A percentile compares a stretch with the other conserved stretches of the same genome.
Conservation (phyloP, 2,888 invertebrate species). For the Thelaira solivaga region DNA sequence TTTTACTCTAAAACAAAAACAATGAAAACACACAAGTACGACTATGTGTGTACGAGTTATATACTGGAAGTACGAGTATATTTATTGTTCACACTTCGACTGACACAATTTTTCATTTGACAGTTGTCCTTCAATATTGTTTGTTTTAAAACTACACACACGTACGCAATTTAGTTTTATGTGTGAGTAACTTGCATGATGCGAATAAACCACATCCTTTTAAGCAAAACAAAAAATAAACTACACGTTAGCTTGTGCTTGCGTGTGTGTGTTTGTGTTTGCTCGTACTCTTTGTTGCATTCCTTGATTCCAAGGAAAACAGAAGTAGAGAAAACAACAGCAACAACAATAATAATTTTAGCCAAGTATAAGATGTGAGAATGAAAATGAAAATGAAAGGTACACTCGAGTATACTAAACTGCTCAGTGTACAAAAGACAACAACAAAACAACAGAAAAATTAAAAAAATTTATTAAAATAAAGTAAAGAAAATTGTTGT, state of each 20-base stretch:
- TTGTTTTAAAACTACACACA: conserved; percentile 22
- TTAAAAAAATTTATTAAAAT: conserved; percentile 4
- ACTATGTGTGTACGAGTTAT: background rate
- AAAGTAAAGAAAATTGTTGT: conserved; percentile 15
- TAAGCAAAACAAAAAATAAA: background rate
- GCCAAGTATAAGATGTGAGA: conserved; percentile 1
- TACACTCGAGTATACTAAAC: background rate
- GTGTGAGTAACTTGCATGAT: background rate
- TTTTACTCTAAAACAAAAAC: too few species aligned
- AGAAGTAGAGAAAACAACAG: conserved; percentile 48
- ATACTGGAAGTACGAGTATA: too few species aligned
- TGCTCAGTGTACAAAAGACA: background rate
- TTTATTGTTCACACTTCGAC: conserved; percentile 57
- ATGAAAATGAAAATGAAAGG: background rate
- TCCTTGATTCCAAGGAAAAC: conserved; percentile 31
- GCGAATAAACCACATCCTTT: conserved; percentile 27
- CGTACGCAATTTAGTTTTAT: conserved; percentile 13
- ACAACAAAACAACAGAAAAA: background rate
- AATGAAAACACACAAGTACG: too few species aligned
- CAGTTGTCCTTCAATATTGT: conserved; percentile 64
- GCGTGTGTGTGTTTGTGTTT: background rate
- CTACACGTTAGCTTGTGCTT: background rate
- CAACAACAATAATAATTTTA: conserved; percentile 58
- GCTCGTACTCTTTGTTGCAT: too few species aligned
- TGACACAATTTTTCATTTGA: conserved; percentile 63